A percentile compares a stretch with the other conserved stretches of the same genome.
These are phyloP conservation scores for Heliconius hermathena DNA, from an alignment of 1,140 invertebrate species.

Conservation along the genomic window DNA sequence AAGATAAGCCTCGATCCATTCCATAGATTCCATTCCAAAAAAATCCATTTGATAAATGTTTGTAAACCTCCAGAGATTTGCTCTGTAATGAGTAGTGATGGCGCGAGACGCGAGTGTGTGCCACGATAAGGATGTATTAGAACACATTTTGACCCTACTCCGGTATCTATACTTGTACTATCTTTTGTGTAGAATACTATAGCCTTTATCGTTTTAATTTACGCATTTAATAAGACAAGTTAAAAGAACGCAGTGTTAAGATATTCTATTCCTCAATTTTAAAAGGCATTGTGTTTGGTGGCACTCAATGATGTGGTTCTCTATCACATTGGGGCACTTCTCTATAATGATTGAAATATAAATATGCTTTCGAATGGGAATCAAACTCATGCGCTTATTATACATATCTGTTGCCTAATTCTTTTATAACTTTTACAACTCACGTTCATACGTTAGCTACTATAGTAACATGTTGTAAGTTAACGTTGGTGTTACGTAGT, in stretches of 20 bases:
- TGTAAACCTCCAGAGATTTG: slow-evolving; percentile 46
- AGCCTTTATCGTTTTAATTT: not conserved
- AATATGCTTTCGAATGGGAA: not conserved
- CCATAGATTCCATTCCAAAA: slow-evolving; percentile 30
- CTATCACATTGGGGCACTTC: no score
- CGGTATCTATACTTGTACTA: not conserved
- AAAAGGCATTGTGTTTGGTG: no score
- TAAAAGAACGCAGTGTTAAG: not conserved
- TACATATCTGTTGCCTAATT: no score
- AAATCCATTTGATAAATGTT: slow-evolving; percentile 47
- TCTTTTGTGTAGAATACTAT: not conserved
- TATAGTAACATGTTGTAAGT: not conserved
- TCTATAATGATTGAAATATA: not conserved
- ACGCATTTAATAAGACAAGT: not conserved
- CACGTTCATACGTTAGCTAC: not conserved
- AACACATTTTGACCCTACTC: slow-evolving; percentile 47
- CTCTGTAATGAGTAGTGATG: slow-evolving; percentile 48
- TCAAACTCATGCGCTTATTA: not conserved
- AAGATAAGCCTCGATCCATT: slow-evolving; percentile 24
- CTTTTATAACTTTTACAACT: not conserved
- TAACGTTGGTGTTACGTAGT: not conserved
- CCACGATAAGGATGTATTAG: slow-evolving; percentile 78
- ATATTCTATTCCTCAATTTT: not conserved
- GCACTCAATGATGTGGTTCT: no score
- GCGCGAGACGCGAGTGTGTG: slow-evolving; percentile 62